These are phyloP conservation scores for Phyto melanocephala DNA, from an alignment of 2,888 invertebrate species.

Conservation along the genomic window DNA sequence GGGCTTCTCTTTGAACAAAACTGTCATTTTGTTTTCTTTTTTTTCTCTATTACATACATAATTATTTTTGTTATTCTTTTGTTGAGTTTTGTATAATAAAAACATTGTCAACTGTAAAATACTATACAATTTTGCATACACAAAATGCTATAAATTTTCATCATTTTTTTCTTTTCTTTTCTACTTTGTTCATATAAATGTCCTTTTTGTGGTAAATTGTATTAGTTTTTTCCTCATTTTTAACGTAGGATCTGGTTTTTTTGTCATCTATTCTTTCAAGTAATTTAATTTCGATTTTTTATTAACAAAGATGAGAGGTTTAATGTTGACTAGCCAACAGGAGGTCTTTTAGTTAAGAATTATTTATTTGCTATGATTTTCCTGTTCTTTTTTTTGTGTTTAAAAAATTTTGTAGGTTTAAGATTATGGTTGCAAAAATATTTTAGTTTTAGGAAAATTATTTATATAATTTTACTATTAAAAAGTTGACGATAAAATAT, in stretches of 20 bases:
- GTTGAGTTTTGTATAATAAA: conserved; percentile 14
- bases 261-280: not conserved
- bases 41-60: not conserved
- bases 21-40: conserved; percentile 29
- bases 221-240: conserved; percentile 3
- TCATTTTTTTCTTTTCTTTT: not conserved
- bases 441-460: too few species aligned
- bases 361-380: too few species aligned
- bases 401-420: not conserved
- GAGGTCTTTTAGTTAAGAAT: conserved; percentile 21
- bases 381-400: too few species aligned
- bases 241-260: not conserved
- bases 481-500: too few species aligned
- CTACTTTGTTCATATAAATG: conserved; percentile 1
- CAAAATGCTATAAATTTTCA: conserved; percentile 28
- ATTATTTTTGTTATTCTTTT: not conserved
- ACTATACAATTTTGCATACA: conserved; percentile 22
- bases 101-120: conserved; percentile 1
- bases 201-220: conserved; percentile 17
- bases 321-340: conserved; percentile 23
- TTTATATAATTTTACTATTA: too few species aligned
- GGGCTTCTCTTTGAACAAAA: conserved; percentile 52
- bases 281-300: conserved; percentile 19
- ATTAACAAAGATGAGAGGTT: not conserved
- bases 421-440: too few species aligned